Percentiles rank a stretch among this genome's conserved stretches.
Conservation (phyloP, 2,113 vertebrate genomes). For the Epinephelus fuscoguttatus region DNA sequence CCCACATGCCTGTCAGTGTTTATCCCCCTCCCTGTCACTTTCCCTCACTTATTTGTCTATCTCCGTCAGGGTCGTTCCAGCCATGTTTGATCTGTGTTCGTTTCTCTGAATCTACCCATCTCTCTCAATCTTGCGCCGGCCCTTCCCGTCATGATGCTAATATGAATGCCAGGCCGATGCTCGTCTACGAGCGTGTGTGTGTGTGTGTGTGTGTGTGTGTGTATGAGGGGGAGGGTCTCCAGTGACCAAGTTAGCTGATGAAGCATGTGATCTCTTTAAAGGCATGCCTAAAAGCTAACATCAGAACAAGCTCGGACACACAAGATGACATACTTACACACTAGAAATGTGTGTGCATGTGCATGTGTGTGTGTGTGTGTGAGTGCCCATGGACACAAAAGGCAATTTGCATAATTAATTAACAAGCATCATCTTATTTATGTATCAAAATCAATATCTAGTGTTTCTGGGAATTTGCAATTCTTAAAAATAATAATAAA, state of each 20-base stretch:
- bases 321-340: slow-evolving; percentile 41
- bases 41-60: slow-evolving; percentile 39
- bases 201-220: slow-evolving; percentile 16
- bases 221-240: slow-evolving; percentile 48
- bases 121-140: slow-evolving; percentile 18
- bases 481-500: neutral
- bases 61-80: slow-evolving; percentile 16
- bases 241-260: slow-evolving; percentile 80
- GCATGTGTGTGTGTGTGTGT: too few relatives aligned
- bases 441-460: neutral
- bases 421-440: neutral
- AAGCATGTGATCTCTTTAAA: slow-evolving; percentile 81
- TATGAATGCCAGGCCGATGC: slow-evolving; percentile 20
- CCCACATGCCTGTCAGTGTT: slow-evolving; percentile 45
- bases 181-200: neutral
- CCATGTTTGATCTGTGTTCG: slow-evolving; percentile 13
- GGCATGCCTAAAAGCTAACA: slow-evolving; percentile 55
- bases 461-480: neutral
- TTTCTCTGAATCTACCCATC: slow-evolving; percentile 19
- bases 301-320: slow-evolving; percentile 33
- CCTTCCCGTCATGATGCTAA: slow-evolving; percentile 26
- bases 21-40: slow-evolving; percentile 34
- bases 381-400: neutral
- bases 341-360: slow-evolving; percentile 4
- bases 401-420: slow-evolving; percentile 28